Base-by-base conservation (phyloP, 2,888 invertebrate species). In the Aricia artaxerxes region DNA sequence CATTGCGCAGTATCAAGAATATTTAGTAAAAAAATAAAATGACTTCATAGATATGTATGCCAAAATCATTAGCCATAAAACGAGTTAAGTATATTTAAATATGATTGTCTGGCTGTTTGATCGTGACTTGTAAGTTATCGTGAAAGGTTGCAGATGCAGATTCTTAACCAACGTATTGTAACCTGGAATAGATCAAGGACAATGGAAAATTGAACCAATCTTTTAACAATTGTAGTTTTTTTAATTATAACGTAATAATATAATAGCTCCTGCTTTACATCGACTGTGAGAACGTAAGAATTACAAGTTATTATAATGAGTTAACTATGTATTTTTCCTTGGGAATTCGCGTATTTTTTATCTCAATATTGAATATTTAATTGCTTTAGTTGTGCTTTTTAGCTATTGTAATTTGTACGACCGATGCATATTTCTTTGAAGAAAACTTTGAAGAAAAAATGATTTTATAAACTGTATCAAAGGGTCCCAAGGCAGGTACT, bases 131-230 rank as follows among this genome's bases (percentile, higher is more conserved):
- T 81, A 83, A 81, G 78, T 81, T 81, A 82, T 82, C 84, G 85
- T 85, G 85, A 85, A 85, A 85, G 85, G 85, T 83, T 85, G 83
- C 83, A 83, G 83, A 81, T 83, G 81, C 79, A 82, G 81, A 81
- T 80, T 80, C 82, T 35, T 80, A 82, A 81, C 82, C 81, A 81
- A 82, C 82, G 78, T 81, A 80, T 82, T 82, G 80, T 81, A 79
- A 78, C 80, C 79, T 85, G 84, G 82, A 85, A 90, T 88, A 91
- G 89, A 89, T 91, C 91, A 91, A 91, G 91, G 91, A 87, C 87
- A 83, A 35, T 76, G 16, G 49, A 76, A 76, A 76, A 53, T 76
- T 6, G 7, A 57, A 76, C 35, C 31, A 31, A 75, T 75, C 49
- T 11, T n/a, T 76, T 76, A 57, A 76, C 35, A 57, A 57, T 53